These are phyloP conservation scores for Mystacides longicornis DNA, from an alignment of 2,888 invertebrate species.

Conservation along the genomic window DNA sequence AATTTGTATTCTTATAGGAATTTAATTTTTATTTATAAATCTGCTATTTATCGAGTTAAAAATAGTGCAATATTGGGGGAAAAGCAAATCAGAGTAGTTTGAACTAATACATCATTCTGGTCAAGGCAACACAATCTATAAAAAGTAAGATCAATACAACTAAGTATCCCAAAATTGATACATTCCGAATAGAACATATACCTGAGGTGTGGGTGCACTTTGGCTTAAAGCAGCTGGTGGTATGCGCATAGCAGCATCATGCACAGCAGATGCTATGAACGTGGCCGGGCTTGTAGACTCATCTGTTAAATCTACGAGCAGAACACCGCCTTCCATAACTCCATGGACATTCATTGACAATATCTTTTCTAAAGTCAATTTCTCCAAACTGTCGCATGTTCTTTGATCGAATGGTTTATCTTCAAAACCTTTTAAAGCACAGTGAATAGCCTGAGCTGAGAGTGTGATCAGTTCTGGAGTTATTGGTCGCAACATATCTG, in stretches of 20 bases:
- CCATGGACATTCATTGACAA: constrained; percentile 39
- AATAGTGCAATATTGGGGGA: too few species aligned
- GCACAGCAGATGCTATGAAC: constrained; percentile 40
- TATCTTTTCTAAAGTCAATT: constrained; percentile 58
- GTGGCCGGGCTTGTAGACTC: constrained; percentile 45
- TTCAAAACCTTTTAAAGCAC: constrained; percentile 61
- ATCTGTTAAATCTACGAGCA: constrained; percentile 57
- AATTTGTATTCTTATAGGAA: too few species aligned
- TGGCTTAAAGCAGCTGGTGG: neutral
- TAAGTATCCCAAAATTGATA: too few species aligned
- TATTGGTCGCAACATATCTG: constrained; percentile 54
- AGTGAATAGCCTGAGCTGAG: constrained; percentile 69
- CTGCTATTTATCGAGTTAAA: too few species aligned
- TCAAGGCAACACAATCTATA: too few species aligned
- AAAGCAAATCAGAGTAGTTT: too few species aligned
- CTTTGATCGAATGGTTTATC: constrained; percentile 48
- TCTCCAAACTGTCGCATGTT: constrained; percentile 57
- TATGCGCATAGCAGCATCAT: constrained; percentile 14
- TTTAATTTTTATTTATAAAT: too few species aligned
- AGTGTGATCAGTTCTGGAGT: constrained; percentile 56
- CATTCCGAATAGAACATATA: neutral
- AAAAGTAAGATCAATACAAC: too few species aligned
- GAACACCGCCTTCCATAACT: constrained; percentile 38
- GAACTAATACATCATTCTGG: too few species aligned
- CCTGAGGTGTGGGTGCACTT: neutral